A percentile compares a stretch with the other conserved stretches of the same genome.
Conservation (phyloP, 2,113 vertebrate species). For the Tychaedon coryphoeus region DNA sequence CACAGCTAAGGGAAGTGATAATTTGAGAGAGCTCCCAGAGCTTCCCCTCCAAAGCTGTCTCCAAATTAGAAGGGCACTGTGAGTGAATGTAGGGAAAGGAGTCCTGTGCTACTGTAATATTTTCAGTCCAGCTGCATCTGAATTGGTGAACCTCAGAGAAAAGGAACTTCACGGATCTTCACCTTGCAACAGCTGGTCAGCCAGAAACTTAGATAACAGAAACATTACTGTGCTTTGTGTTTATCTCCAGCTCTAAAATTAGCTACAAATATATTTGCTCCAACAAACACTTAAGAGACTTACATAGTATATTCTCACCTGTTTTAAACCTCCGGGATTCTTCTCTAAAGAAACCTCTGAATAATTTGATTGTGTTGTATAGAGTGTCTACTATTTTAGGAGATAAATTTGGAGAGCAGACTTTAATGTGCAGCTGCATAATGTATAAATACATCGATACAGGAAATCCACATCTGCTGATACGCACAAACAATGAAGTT, state of each 20-base stretch:
- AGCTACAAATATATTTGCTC: neutral
- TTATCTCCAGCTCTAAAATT: neutral
- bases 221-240: neutral
- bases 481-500: neutral
- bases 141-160: rapidly evolving
- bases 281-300: neutral
- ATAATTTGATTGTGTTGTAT: neutral
- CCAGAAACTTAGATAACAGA: neutral
- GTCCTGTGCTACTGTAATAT: neutral
- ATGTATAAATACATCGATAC: neutral
- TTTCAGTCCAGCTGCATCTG: neutral
- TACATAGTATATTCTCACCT: neutral
- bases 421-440: neutral
- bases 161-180: neutral
- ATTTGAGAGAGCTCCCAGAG: neutral
- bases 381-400: neutral
- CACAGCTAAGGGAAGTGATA: neutral
- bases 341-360: neutral
- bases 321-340: neutral
- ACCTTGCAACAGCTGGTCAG: neutral
- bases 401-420: neutral
- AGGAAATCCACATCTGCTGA: neutral
- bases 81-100: neutral
- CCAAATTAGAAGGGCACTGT: neutral
- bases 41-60: neutral